phyloP scores from a whole-genome alignment of 2,888 invertebrate species.

The Eristalis arbustorum region DNA sequence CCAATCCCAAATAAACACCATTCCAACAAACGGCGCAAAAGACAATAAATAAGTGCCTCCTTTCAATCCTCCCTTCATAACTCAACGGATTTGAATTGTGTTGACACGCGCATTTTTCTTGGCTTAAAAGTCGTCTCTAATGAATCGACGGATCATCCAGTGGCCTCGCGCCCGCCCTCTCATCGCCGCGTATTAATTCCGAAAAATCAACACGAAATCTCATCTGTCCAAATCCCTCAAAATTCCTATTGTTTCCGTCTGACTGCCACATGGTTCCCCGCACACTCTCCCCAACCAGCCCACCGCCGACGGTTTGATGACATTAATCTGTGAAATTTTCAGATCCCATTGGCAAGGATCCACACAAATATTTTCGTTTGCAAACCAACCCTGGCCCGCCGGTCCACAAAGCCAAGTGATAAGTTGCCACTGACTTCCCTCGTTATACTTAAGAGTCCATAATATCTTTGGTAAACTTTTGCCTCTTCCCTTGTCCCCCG shows the following conservation, averaged over 20 bases:
- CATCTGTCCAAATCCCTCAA: slow-evolving; percentile 63
- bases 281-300: neutral
- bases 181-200: slow-evolving; percentile 7
- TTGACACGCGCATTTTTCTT: neutral
- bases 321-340: slow-evolving; percentile 66
- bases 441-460: slow-evolving; percentile 70
- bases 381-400: slow-evolving; percentile 34
- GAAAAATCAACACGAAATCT: slow-evolving; percentile 60
- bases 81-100: neutral
- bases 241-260: slow-evolving; percentile 62
- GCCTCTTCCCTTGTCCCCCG: neutral
- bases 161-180: neutral
- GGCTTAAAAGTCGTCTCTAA: neutral
- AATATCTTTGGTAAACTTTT: slow-evolving; percentile 70
- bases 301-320: slow-evolving; percentile 35
- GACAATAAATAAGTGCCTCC: neutral
- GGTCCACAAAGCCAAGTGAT: slow-evolving; percentile 53
- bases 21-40: neutral
- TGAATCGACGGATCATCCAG: neutral
- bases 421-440: slow-evolving; percentile 67
- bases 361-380: slow-evolving; percentile 64
- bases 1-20: neutral
- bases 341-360: slow-evolving; percentile 61
- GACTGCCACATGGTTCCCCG: neutral
- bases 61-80: neutral